Conservation (phyloP, 2,888 invertebrate genomes). For the Vesta saturnalis region DNA sequence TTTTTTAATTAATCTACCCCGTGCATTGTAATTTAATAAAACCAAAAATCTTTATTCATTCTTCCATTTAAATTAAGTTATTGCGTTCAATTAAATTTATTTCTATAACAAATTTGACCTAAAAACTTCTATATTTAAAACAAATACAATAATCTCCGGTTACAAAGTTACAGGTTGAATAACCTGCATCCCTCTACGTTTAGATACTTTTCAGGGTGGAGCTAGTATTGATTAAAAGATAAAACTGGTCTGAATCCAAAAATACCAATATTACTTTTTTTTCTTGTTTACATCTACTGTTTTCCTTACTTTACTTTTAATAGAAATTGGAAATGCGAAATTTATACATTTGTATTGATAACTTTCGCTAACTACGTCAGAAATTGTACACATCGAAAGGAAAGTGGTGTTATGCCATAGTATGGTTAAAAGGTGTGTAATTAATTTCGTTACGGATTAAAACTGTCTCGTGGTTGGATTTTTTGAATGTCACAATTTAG, state of each 20-base stretch:
- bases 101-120: constrained; percentile 8
- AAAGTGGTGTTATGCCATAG: not conserved
- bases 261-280: constrained; percentile 6
- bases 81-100: too few relatives aligned
- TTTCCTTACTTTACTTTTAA: not conserved
- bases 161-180: constrained; percentile 24
- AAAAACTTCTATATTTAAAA: not conserved
- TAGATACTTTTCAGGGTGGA: constrained; percentile 15
- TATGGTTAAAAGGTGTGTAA: not conserved
- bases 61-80: too few relatives aligned
- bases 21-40: too few relatives aligned
- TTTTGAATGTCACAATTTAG: too few relatives aligned
- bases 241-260: constrained; percentile 2
- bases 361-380: constrained; percentile 9
- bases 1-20: too few relatives aligned
- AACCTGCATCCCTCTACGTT: constrained; percentile 21
- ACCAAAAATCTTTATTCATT: too few relatives aligned
- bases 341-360: not conserved
- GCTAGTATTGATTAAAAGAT: constrained; percentile 24
- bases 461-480: too few relatives aligned
- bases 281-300: not conserved
- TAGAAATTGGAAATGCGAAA: not conserved
- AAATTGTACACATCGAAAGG: not conserved
- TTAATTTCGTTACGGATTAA: not conserved
- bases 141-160: constrained; percentile 10